Evolutionary conservation across 2,888 invertebrate genomes (phyloP), one percentile per base, ranked within the genome.

Genomic region (Apamea sordens): DNA sequence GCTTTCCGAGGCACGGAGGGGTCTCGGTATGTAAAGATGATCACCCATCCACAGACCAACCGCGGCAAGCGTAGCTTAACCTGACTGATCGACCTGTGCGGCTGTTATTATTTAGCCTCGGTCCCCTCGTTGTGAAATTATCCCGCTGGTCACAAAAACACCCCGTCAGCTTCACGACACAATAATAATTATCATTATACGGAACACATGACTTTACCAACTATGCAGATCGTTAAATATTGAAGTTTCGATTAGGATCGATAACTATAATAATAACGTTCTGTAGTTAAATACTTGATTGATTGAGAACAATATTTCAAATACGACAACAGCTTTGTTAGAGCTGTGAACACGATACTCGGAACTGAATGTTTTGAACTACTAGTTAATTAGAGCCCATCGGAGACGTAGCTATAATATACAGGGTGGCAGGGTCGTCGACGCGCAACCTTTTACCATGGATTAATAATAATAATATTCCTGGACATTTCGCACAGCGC

Each of bases 191-290:
- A 63, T 47, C 6, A 44, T 28, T 24, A 56, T 5, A 28, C 47
- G 13, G 56, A 80, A 82, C 32, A 68, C 32, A n/a, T 24, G 6
- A 73, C 28, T 24, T 15, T 32, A 59, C 36, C 50, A 81, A 69
- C 44, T 2, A 75, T 53, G 36, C 36, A 63, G 63, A 63, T 76
- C 47, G 53, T 82, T 24, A 8, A 28, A 63, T 32, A 67, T 65
- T 76, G 76, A 82, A 63, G 76, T 69, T 64, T 41, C 47, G 24
- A 28, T 41, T 53, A 82, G 11, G 7, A 76, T 82, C 83, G 44
- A 76, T 63, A 82, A 15, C 15, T 56, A 56, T 15, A 6, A 21
- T 28, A 47, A 68, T 44, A 53, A 53, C 59, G 36, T 2, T 47
- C 18, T 8, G 24, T 63, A 68, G 21, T 47, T 44, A 44, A 53